These are phyloP conservation scores for Cavia porcellus DNA, from an alignment of 2,113 vertebrate species.

Conservation along the genomic window DNA sequence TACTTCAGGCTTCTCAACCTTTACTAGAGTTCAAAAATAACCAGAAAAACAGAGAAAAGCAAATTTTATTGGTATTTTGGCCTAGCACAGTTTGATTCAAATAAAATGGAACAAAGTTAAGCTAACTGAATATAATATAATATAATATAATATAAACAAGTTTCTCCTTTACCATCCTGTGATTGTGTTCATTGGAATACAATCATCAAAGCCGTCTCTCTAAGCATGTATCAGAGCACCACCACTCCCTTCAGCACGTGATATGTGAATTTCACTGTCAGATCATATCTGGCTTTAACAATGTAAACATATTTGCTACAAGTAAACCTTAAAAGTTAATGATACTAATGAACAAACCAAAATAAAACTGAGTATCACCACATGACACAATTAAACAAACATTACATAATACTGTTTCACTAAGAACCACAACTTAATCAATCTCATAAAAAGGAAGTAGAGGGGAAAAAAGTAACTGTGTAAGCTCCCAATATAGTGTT, in stretches of 20 bases:
- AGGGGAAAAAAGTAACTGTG: slow-evolving; percentile 75
- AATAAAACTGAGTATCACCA: slow-evolving; percentile 71
- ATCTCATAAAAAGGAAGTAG: slow-evolving; percentile 81
- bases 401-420: slow-evolving; percentile 86
- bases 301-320: slow-evolving; percentile 84
- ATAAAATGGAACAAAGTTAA: slow-evolving; percentile 77
- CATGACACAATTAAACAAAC: slow-evolving; percentile 77
- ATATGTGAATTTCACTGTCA: slow-evolving; percentile 74
- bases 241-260: slow-evolving; percentile 59
- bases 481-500: slow-evolving; percentile 83
- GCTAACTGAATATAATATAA: slow-evolving; percentile 78
- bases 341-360: slow-evolving; percentile 79
- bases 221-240: slow-evolving; percentile 75
- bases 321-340: slow-evolving; percentile 88
- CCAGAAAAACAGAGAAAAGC: slow-evolving; percentile 69
- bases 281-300: slow-evolving; percentile 77
- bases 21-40: slow-evolving; percentile 56
- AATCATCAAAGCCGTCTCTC: slow-evolving; percentile 65
- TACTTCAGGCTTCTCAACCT: slow-evolving; percentile 33
- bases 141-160: slow-evolving; percentile 41
- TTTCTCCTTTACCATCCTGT: slow-evolving; percentile 58
- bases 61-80: slow-evolving; percentile 85
- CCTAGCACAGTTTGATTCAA: slow-evolving; percentile 71
- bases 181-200: slow-evolving; percentile 71
- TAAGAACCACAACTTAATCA: slow-evolving; percentile 81